Evolutionary conservation across 2,113 vertebrate species (phyloP).

Genomic region (Misgurnus mizolepis): DNA sequence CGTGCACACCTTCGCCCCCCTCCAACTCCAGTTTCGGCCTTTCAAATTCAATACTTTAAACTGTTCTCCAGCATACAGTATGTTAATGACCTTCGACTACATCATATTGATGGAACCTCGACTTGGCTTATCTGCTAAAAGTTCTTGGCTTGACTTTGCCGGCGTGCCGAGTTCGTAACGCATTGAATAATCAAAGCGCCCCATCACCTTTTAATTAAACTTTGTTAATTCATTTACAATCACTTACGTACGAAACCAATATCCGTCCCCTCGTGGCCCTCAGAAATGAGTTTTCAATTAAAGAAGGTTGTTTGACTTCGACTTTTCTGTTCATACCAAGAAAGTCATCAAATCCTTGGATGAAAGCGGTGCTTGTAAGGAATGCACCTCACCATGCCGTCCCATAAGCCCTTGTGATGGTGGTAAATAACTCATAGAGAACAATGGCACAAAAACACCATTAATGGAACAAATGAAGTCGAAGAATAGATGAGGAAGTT

Average conservation of each 20-base stretch:
- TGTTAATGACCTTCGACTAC: slow-evolving; percentile 27
- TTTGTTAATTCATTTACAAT: slow-evolving; percentile 74
- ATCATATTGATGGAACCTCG: neutral
- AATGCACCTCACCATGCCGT: slow-evolving; percentile 53
- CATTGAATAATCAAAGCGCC: slow-evolving; percentile 24
- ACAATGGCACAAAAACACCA: slow-evolving; percentile 54
- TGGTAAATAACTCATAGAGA: slow-evolving; percentile 62
- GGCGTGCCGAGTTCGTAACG: neutral
- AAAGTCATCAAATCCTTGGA: slow-evolving; percentile 46
- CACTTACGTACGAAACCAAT: slow-evolving; percentile 73
- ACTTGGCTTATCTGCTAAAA: neutral
- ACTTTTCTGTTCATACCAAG: slow-evolving; percentile 60
- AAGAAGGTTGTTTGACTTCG: slow-evolving; percentile 69
- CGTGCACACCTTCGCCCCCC: neutral
- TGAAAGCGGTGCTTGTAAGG: slow-evolving; percentile 52
- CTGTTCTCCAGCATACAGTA: neutral
- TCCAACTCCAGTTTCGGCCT: neutral
- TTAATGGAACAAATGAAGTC: slow-evolving; percentile 67
- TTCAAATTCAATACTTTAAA: neutral
- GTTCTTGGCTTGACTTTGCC: too few species aligned
- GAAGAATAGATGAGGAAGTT: slow-evolving; percentile 62
- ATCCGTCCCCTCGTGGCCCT: slow-evolving; percentile 63
- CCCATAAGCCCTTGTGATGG: slow-evolving; percentile 48
- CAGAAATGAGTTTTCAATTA: slow-evolving; percentile 72
- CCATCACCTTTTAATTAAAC: slow-evolving; percentile 61